Evolutionary conservation across 2,113 vertebrate species (phyloP), one percentile per base, ranked within the genome.

Genomic region (Nothocercus julius): DNA sequence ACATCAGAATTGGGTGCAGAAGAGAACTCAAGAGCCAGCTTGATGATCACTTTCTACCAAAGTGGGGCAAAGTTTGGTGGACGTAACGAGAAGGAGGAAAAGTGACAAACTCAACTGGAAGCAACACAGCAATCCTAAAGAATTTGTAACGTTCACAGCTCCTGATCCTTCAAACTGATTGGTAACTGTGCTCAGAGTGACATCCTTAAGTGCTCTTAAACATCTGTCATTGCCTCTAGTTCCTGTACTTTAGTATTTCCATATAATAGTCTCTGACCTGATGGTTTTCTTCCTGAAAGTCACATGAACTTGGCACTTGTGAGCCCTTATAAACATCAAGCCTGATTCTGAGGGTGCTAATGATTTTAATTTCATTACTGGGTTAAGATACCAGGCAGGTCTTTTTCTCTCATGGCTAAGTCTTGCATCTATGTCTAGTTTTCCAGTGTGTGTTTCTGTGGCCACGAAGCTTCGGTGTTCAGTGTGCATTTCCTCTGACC

Each of bases 21-120:
- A 82, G 54, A 90, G 89, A 95, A 94, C 64, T 95, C 76, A 95
- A 96, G 93, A 95, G 92, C 92, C 92, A 95, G 95, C 92, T 96
- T 96, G 91, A 95, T 82, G 64, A 94, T 95, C 85, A 80, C 75
- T 72, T 93, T 94, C 92, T 85, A 91, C 80, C 38, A 8, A 85
- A 77, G 64, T 67, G 30, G 92, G 69, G 49, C 38, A 47, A 42
- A 59, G 42, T 25, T 7, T 42, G 17, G 32, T 58, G 79, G 66
- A 66, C 88, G 42, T 42, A 53, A 59, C 11, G 49, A 53, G 36
- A 28, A 63, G 79, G n/a, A 44, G 87, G 82, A 87, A 84, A 91
- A 90, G 77, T 70, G 68, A 27, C 36, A 17, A 64, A 13, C 25
- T 80, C 38, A 72, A 45, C 67, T 86, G 66, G 59, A 87, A 91